A percentile compares a stretch with the other conserved stretches of the same genome.
Evolutionary conservation across 2,888 invertebrate species (phyloP).

Genomic region (Chrysolina haemoptera): DNA sequence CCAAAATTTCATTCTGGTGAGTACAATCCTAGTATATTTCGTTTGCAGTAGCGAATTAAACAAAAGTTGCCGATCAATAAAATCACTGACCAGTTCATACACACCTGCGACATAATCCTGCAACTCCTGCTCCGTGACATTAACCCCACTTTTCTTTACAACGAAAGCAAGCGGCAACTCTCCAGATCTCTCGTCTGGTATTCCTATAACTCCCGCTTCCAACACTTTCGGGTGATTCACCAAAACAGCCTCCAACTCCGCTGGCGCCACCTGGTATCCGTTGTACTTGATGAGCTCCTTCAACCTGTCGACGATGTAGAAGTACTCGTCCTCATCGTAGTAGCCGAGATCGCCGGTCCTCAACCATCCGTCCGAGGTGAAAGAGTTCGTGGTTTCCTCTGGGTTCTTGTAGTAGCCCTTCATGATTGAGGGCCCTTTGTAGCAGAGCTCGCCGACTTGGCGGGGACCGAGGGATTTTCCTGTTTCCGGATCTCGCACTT

Average conservation of each 20-base stretch:
- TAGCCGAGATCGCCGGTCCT: slow-evolving; percentile 88
- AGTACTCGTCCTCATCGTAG: slow-evolving; percentile 82
- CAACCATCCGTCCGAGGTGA: slow-evolving; percentile 85
- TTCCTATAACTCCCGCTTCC: slow-evolving; percentile 85
- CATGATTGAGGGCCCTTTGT: slow-evolving; percentile 78
- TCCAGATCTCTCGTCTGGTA: slow-evolving; percentile 81
- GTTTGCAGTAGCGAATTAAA: no score
- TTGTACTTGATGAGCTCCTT: slow-evolving; percentile 95
- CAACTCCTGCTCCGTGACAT: slow-evolving; percentile 69
- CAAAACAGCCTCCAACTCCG: slow-evolving; percentile 88
- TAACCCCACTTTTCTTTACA: slow-evolving; percentile 74
- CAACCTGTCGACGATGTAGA: slow-evolving; percentile 87
- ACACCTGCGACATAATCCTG: slow-evolving; percentile 71
- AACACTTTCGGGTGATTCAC: slow-evolving; percentile 80
- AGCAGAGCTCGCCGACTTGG: slow-evolving; percentile 85
- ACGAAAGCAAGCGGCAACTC: slow-evolving; percentile 86
- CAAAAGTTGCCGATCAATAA: no score
- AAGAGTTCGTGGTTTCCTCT: slow-evolving; percentile 75
- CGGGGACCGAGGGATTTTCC: slow-evolving; percentile 75
- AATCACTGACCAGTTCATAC: slow-evolving; percentile 36
- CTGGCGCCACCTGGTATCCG: slow-evolving; percentile 86
- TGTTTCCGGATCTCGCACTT: slow-evolving; percentile 77
- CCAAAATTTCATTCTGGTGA: no score
- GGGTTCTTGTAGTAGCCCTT: slow-evolving; percentile 85
- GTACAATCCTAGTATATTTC: no score